These are phyloP conservation scores for Tokudaia tokunoshimensis DNA, from an alignment of 2,797 vertebrate species.

Conservation along the genomic window DNA sequence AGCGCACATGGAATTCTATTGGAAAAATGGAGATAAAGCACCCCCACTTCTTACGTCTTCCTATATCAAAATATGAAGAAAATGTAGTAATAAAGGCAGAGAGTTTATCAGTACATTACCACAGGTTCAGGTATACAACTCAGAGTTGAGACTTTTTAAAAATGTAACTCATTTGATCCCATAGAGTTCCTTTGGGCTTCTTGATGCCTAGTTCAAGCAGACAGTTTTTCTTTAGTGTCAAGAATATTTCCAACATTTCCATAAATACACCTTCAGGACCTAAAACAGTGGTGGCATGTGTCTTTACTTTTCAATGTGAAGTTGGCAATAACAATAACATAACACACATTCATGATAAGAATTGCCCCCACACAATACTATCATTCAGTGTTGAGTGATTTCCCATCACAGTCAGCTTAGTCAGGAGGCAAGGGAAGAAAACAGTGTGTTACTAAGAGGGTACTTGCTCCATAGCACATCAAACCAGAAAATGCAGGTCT, in stretches of 20 bases:
- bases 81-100: not conserved
- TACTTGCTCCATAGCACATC: not conserved
- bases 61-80: not conserved
- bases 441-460: not conserved
- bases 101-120: constrained; percentile 17
- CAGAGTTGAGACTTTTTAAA: not conserved
- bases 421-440: not conserved
- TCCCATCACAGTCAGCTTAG: not conserved
- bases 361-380: not conserved
- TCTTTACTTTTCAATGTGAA: not conserved
- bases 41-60: not conserved
- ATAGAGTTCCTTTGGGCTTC: not conserved
- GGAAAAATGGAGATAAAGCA: not conserved
- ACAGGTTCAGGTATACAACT: not conserved
- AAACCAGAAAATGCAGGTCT: not conserved
- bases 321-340: not conserved
- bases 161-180: not conserved
- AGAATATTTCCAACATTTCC: not conserved
- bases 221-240: not conserved
- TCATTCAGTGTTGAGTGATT: not conserved
- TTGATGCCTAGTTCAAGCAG: not conserved
- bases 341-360: not conserved
- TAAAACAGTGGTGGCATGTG: not conserved
- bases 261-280: not conserved
- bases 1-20: not conserved